These are phyloP conservation scores for Hypomecis punctinalis DNA, from an alignment of 2,888 invertebrate species.

Conservation along the genomic window DNA sequence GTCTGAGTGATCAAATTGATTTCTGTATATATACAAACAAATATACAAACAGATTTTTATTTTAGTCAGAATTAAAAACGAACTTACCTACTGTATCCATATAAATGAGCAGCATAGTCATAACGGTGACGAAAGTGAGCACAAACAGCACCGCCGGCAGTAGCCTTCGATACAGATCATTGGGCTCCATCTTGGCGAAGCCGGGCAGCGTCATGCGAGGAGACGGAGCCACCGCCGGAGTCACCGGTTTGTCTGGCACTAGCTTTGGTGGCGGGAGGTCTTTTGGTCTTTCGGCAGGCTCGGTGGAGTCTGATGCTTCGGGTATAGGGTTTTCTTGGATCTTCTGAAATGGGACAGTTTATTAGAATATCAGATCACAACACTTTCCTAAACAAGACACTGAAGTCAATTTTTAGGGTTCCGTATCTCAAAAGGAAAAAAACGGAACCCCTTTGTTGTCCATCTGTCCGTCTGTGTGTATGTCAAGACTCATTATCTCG, in stretches of 20 bases:
- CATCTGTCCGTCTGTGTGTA: no score
- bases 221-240: constrained; percentile 49
- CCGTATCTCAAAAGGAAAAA: no score
- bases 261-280: constrained; percentile 47
- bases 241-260: constrained; percentile 43
- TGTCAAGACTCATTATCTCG: no score
- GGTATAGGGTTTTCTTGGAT: constrained; percentile 63
- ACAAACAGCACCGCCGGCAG: constrained; percentile 90
- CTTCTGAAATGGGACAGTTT: constrained; percentile 55
- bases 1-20: no score
- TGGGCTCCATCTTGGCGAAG: constrained; percentile 73
- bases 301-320: constrained; percentile 43
- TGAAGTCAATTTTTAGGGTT: no score
- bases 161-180: constrained; percentile 79
- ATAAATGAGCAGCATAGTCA: constrained; percentile 91
- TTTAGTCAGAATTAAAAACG: no score
- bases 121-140: constrained; percentile 91
- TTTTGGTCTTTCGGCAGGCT: constrained; percentile 52
- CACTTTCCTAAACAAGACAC: no score
- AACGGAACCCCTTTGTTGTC: no score
- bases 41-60: no score
- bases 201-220: constrained; percentile 60
- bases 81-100: constrained; percentile 91
- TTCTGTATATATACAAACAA: no score
- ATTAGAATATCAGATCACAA: no score